These are phyloP conservation scores for Aleiodes sp. DNA, from an alignment of 1,140 invertebrate species.

Conservation along the genomic window DNA sequence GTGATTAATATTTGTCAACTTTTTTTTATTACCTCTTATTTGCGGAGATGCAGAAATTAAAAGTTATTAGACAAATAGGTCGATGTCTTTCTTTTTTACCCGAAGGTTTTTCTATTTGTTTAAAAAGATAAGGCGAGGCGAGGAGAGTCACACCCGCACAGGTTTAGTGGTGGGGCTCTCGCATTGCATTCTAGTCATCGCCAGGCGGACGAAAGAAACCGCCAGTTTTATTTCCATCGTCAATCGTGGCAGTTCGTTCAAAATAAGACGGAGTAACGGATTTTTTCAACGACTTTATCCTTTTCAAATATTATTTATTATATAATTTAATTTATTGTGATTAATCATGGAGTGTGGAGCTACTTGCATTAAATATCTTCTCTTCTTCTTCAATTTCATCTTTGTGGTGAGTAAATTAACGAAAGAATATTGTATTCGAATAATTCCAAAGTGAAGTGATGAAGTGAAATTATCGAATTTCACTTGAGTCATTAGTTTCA, in stretches of 20 bases:
- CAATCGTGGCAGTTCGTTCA: not conserved
- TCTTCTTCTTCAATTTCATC: slow-evolving; percentile 83
- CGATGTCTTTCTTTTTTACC: not conserved
- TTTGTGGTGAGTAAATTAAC: slow-evolving; percentile 79
- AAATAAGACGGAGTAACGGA: not conserved
- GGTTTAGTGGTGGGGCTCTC: slow-evolving; percentile 17
- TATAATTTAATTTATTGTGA: slow-evolving; percentile 4
- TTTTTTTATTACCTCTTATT: too few species aligned
- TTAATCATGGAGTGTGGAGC: slow-evolving; percentile 73
- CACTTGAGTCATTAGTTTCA: too few species aligned
- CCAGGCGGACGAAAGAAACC: slow-evolving; percentile 3
- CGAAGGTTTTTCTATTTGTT: slow-evolving; percentile 26
- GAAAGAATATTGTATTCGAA: not conserved
- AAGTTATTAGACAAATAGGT: not conserved
- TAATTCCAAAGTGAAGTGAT: not conserved
- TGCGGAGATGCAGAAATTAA: too few species aligned
- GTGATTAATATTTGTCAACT: too few species aligned
- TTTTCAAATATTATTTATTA: not conserved
- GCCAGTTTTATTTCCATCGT: not conserved
- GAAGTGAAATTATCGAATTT: slow-evolving; percentile 20
- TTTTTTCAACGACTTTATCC: not conserved
- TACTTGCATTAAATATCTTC: slow-evolving; percentile 82
- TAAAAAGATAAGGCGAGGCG: slow-evolving; percentile 34
- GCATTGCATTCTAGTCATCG: not conserved
- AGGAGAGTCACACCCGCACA: slow-evolving; percentile 40